Evolutionary conservation across 2,888 invertebrate genomes (phyloP).

Genomic region (Thymelicus acteon): DNA sequence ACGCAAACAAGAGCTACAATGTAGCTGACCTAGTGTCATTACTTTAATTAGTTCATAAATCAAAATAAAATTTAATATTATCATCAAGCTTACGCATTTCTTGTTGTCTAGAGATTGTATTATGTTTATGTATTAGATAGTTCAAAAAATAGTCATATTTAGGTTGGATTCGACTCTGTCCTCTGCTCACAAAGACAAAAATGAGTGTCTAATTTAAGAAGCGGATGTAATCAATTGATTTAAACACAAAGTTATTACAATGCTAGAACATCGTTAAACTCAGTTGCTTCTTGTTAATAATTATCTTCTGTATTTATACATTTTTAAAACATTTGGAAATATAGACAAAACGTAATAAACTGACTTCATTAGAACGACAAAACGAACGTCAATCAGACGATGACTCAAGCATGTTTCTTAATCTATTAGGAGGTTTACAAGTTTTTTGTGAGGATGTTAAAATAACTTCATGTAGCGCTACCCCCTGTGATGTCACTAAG

Average conservation of each 20-base stretch:
- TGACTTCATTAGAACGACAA: neutral
- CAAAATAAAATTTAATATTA: conserved; percentile 7
- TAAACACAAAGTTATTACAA: conserved; percentile 3
- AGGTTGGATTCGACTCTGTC: neutral
- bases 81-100: neutral
- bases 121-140: neutral
- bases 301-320: neutral
- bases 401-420: conserved; percentile 26
- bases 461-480: conserved; percentile 70
- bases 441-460: conserved; percentile 57
- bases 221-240: conserved; percentile 22
- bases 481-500: conserved; percentile 62
- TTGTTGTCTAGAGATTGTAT: neutral
- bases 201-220: conserved; percentile 3
- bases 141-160: neutral
- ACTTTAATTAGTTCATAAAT: conserved; percentile 31
- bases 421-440: conserved; percentile 46
- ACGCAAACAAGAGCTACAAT: conserved; percentile 12
- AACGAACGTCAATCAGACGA: conserved; percentile 1
- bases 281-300: neutral
- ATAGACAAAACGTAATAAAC: neutral
- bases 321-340: neutral
- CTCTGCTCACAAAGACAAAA: neutral
- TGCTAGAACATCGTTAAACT: neutral
- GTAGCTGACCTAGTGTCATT: conserved; percentile 22